Conservation (phyloP, 2,797 vertebrate genomes). For the Varecia variegata region DNA sequence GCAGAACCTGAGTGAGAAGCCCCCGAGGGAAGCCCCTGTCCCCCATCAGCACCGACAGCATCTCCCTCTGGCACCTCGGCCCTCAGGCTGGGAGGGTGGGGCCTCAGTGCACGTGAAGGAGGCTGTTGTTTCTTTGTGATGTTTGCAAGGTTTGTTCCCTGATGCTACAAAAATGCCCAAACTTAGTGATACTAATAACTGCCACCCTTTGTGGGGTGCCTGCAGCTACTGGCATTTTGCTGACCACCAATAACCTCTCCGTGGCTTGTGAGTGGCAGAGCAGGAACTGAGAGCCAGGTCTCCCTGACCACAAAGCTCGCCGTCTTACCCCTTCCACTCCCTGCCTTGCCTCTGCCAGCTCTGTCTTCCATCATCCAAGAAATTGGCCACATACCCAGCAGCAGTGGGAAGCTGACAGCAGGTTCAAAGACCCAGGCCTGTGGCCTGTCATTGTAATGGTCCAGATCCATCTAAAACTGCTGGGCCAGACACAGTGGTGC, state of each 20-base stretch:
- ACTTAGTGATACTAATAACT: not conserved
- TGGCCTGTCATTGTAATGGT: not conserved
- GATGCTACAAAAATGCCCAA: not conserved
- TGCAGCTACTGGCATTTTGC: not conserved
- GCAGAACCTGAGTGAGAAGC: not conserved
- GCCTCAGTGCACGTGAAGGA: not conserved
- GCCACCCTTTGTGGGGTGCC: not conserved
- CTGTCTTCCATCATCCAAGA: not conserved
- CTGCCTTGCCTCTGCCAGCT: not conserved
- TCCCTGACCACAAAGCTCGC: not conserved
- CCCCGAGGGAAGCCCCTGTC: not conserved
- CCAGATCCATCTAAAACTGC: not conserved
- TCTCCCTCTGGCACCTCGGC: not conserved
- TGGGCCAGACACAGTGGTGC: not conserved
- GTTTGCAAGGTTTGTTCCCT: not conserved
- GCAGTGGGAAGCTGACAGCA: not conserved
- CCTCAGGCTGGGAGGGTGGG: not conserved
- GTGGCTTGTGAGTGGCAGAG: not conserved
- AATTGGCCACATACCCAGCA: not conserved
- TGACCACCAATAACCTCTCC: not conserved
- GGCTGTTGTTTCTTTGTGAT: not conserved
- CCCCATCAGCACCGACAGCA: not conserved
- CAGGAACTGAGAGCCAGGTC: not conserved
- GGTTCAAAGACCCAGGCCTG: not conserved
- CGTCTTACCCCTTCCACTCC: not conserved